These are phyloP conservation scores for Rhizoglyphus robini DNA, from an alignment of 1,140 invertebrate species.

Conservation along the genomic window DNA sequence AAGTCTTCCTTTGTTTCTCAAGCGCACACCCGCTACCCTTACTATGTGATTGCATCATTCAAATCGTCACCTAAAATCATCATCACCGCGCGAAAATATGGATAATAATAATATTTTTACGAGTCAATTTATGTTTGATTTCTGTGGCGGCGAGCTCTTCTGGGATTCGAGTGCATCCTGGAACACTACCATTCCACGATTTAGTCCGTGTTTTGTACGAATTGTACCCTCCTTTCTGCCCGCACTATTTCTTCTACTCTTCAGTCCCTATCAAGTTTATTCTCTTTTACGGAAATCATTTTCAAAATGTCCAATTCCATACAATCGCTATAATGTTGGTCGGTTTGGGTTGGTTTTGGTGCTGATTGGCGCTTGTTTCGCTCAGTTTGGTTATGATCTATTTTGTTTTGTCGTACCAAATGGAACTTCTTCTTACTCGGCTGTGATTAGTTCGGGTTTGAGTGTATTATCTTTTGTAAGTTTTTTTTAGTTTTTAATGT, in stretches of 20 bases:
- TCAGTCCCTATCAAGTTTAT: constrained; percentile 27
- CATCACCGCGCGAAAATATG: too few species aligned
- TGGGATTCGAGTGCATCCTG: constrained; percentile 17
- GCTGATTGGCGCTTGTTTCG: background rate
- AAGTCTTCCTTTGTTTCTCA: too few species aligned
- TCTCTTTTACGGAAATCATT: constrained; percentile 14
- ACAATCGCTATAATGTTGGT: constrained; percentile 23
- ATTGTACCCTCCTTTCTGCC: constrained; percentile 35
- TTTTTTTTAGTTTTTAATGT: constrained; percentile 47
- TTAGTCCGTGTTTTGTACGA: constrained; percentile 31
- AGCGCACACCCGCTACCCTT: too few species aligned
- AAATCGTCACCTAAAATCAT: too few species aligned
- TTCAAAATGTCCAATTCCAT: constrained; percentile 20
- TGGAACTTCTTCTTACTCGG: background rate
- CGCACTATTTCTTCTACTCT: constrained; percentile 32
- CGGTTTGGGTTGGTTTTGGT: constrained; percentile 20
- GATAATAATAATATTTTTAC: too few species aligned
- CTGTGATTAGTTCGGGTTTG: constrained; percentile 18
- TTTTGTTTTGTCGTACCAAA: background rate
- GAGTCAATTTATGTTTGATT: too few species aligned
- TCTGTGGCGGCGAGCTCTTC: too few species aligned
- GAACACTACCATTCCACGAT: constrained; percentile 27
- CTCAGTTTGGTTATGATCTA: background rate
- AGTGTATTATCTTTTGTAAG: constrained; percentile 20
- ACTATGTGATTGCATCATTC: too few species aligned